phyloP scores from a whole-genome alignment of 2,113 vertebrate species.

The Macroglossus sobrinus region DNA sequence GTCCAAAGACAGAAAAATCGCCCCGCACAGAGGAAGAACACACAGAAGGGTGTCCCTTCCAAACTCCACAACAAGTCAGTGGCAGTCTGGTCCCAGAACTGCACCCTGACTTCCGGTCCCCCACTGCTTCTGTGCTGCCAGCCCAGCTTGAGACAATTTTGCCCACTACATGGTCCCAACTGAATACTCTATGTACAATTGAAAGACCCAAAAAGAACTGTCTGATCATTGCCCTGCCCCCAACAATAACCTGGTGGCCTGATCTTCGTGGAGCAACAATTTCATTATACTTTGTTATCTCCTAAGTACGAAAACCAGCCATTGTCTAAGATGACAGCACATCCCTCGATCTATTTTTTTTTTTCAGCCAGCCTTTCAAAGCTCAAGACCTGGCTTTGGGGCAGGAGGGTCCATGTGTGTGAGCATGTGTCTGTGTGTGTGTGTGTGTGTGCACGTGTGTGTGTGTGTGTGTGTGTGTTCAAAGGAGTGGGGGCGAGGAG shows the following conservation, averaged over 20 bases:
- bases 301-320: not conserved
- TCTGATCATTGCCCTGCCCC: not conserved
- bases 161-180: not conserved
- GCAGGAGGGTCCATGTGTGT: fast-evolving
- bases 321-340: not conserved
- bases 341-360: not conserved
- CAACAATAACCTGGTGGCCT: not conserved
- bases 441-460: too few relatives aligned
- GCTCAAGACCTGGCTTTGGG: not conserved
- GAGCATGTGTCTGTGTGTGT: too few relatives aligned
- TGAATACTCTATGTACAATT: not conserved
- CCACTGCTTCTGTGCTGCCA: not conserved
- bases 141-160: not conserved
- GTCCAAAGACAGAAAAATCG: not conserved
- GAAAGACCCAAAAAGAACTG: not conserved
- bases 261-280: fast-evolving
- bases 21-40: not conserved
- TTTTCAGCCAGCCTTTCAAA: not conserved
- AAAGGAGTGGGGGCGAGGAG: fast-evolving
- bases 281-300: not conserved
- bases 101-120: not conserved
- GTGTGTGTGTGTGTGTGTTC: too few relatives aligned
- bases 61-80: not conserved
- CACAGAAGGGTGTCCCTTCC: not conserved
- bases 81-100: not conserved